Base-by-base conservation (phyloP, 2,888 invertebrate species). In the Drosophila meridiana region DNA sequence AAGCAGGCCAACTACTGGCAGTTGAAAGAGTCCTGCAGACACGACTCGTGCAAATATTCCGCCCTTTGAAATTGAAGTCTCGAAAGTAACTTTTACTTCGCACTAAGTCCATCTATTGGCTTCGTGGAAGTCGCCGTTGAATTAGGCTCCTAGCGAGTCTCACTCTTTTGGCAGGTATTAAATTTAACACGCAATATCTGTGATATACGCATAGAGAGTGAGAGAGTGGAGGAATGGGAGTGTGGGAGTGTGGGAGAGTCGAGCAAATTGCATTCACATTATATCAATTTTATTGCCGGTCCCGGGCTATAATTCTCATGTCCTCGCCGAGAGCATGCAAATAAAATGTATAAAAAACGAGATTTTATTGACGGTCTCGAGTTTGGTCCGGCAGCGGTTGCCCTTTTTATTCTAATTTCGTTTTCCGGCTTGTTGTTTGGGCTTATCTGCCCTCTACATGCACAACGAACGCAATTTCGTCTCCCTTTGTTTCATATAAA, bases 341-440 rank as follows among this genome's bases (percentile, higher is more conserved):
- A 89, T 87, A 89, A 89, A 79, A 76, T 73, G 66, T 73, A 38
- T 67, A 53, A 60, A 68, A 69, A 89, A 59, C 81, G 73, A 42
- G 61, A 57, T 89, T 85, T 85, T 85, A 89, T 85, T 83, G 84
- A 76, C 73, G 84, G 81, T 70, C 81, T 73, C 72, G 48, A 59
- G 50, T 64, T 66, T 47, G 63, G 64, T 53, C 59, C 63, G 48
- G 38, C 69, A 48, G 45, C 45, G 60, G 13, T 53, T 62, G 66
- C 68, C 73, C 81, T 67, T 77, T 77, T 79, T 79, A 73, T 79
- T 79, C 79, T 63, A 77, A 77, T 78, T 77, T 69, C 73, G 66
- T 32, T 47, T 38, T 45, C 45, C 62, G 36, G 43, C 45, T 61
- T 63, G 53, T 59, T 70, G 48, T 60, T 60, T 53, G 43, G 30